Evolutionary conservation across 2,888 invertebrate species (phyloP).

Genomic region (Latrodectus hesperus): DNA sequence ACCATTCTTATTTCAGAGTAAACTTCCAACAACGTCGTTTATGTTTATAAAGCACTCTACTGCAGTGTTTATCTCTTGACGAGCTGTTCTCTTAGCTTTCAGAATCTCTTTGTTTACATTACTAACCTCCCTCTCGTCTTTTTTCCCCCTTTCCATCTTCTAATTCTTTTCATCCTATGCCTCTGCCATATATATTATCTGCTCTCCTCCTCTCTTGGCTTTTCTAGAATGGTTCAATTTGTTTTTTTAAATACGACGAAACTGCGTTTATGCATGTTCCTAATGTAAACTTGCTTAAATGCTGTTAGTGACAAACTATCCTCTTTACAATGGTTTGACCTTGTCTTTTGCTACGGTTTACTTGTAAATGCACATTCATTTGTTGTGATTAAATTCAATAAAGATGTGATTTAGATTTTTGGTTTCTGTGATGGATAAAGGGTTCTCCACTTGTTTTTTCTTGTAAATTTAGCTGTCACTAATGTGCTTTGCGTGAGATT

Average conservation of each 20-base stretch:
- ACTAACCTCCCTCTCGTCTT: not conserved
- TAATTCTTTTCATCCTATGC: not conserved
- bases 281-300: not conserved
- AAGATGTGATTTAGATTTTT: too few relatives aligned
- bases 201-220: not conserved
- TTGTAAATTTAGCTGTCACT: too few relatives aligned
- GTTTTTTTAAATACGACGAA: not conserved
- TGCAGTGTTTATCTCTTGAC: slow-evolving; percentile 64
- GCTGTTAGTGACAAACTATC: not conserved
- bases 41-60: slow-evolving; percentile 62
- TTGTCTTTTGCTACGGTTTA: too few relatives aligned
- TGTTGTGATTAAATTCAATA: too few relatives aligned
- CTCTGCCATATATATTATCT: not conserved
- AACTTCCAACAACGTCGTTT: slow-evolving; percentile 61
- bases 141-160: slow-evolving; percentile 5
- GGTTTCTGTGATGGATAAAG: too few relatives aligned
- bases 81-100: slow-evolving; percentile 60
- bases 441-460: too few relatives aligned
- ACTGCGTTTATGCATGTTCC: not conserved
- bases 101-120: slow-evolving; percentile 56
- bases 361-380: too few relatives aligned
- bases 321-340: too few relatives aligned
- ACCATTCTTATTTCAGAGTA: slow-evolving; percentile 65
- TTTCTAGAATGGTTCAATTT: not conserved
- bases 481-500: too few relatives aligned